Base-by-base conservation (phyloP, 2,113 vertebrate species). In the Cynopterus brachyotis region DNA sequence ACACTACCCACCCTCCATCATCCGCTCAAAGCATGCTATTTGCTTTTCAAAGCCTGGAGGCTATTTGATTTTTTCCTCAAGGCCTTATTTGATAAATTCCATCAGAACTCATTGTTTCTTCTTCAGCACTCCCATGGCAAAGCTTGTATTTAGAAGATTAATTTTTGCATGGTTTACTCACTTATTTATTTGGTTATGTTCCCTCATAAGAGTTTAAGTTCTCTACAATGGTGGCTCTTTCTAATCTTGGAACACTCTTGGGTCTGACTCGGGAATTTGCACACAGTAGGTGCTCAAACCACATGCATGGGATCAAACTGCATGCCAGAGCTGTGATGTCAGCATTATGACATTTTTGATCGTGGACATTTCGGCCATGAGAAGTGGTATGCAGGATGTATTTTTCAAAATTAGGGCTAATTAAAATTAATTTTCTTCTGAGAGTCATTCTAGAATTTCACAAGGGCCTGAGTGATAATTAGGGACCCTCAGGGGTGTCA, bases 391-490 rank as follows among this genome's bases (percentile, higher is more conserved):
- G 69, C 66, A 40, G 55, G 59, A 78, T 88, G 35, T 35, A 88
- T 81, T 95, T 96, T 92, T 85, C 66, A 92, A 97, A 96, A 96
- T 72, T 91, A 81, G 91, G 24, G 24, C 40, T 96, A 97, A 97
- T 97, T 94, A 97, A 96, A 95, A 95, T 94, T 81, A 94, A 96
- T 97, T 96, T 96, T 85, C 92, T 95, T 96, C 60, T 37, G 76
- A 95, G 87, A 97, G 60, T 88, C 76, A 73, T 82, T 96, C 92
- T 67, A 73, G 67, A 92, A 91, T 95, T 96, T 95, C 55, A 78
- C 28, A 66, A 84, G 55, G 96, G 30, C 40, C 85, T 0, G 0
- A 69, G n/a, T 84, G 76, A 91, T 95, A 87, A 96, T 95, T 96
- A 96, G 80, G 89, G 94, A 75, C 47, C 83, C 90, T 80, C 89